Evolutionary conservation across 2,888 invertebrate species (phyloP).

Genomic region (Drosophila mulleri): DNA sequence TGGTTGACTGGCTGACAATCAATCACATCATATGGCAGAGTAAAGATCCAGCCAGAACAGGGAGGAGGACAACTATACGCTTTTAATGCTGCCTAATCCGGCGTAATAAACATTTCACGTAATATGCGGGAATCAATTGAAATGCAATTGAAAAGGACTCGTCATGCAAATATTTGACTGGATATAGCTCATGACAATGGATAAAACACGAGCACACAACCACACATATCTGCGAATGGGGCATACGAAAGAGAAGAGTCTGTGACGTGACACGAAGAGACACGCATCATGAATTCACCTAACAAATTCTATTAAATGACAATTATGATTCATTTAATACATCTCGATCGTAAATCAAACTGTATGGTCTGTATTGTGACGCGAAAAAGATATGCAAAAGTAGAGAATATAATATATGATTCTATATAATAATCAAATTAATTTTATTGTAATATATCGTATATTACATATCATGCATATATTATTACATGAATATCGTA

Average conservation of each 20-base stretch:
- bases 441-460: too few relatives aligned
- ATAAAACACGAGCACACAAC: slow-evolving; percentile 13
- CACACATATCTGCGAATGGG: slow-evolving; percentile 1
- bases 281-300: neutral
- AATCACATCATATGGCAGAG: slow-evolving; percentile 74
- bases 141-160: slow-evolving; percentile 72
- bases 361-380: too few relatives aligned
- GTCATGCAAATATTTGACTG: slow-evolving; percentile 75
- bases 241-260: too few relatives aligned
- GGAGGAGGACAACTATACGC: slow-evolving; percentile 51
- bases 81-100: slow-evolving; percentile 80
- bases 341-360: neutral
- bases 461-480: too few relatives aligned
- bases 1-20: slow-evolving; percentile 62
- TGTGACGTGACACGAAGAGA: neutral
- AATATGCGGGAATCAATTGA: slow-evolving; percentile 75
- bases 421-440: neutral
- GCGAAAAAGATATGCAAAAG: neutral
- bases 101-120: slow-evolving; percentile 74
- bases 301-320: neutral
- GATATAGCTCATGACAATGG: slow-evolving; percentile 59
- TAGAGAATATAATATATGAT: neutral
- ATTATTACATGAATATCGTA: too few relatives aligned
- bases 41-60: slow-evolving; percentile 34
- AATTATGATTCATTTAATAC: neutral